These are phyloP conservation scores for Remorina albescens DNA, from an alignment of 2,797 vertebrate species.

Conservation along the genomic window DNA sequence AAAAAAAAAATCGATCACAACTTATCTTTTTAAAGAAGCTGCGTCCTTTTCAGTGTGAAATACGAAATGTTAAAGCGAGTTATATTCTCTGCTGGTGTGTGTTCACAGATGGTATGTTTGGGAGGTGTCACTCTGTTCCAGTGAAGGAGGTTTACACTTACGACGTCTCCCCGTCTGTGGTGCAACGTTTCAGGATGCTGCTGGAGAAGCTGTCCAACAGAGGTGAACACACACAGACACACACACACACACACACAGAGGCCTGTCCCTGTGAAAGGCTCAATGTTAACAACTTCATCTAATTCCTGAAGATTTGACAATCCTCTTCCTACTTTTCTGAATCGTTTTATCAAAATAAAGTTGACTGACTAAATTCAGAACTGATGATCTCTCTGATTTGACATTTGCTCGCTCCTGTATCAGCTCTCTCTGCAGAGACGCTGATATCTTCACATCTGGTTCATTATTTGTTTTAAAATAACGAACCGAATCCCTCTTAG, in stretches of 20 bases:
- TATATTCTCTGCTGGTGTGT: constrained; percentile 23
- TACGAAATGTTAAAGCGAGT: not conserved
- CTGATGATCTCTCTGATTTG: too few relatives aligned
- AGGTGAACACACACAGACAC: constrained; percentile 82
- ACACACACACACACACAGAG: constrained; percentile 28
- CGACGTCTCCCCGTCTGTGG: constrained; percentile 86
- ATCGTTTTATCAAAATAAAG: not conserved
- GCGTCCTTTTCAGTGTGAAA: constrained; percentile 3
- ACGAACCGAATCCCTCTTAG: too few relatives aligned
- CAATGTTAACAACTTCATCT: too few relatives aligned
- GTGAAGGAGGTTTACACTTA: constrained; percentile 86
- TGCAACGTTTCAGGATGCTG: constrained; percentile 87
- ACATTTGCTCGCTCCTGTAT: too few relatives aligned
- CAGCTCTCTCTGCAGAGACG: too few relatives aligned
- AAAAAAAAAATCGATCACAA: not conserved
- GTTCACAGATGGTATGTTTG: constrained; percentile 91
- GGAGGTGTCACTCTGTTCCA: constrained; percentile 89
- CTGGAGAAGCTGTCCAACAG: constrained; percentile 89
- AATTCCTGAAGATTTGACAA: constrained; percentile 12
- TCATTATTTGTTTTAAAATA: too few relatives aligned
- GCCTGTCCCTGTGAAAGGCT: constrained; percentile 11
- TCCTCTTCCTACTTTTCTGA: not conserved
- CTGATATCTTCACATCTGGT: too few relatives aligned
- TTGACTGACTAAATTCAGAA: too few relatives aligned
- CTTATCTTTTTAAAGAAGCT: not conserved